Conservation (phyloP, 2,888 invertebrate genomes). For the Cantharis rustica region DNA sequence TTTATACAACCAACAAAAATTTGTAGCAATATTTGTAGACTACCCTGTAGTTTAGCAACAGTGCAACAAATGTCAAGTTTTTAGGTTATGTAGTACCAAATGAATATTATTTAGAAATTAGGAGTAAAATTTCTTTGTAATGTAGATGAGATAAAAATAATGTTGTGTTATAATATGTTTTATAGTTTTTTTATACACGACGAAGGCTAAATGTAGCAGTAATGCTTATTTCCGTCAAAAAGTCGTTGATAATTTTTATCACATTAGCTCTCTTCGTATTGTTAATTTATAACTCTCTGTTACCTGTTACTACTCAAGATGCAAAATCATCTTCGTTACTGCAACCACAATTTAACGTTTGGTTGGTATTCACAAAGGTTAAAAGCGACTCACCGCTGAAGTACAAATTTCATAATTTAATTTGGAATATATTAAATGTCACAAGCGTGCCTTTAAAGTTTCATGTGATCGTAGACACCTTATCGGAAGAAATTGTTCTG, state of each 20-base stretch:
- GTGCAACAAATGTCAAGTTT: background rate
- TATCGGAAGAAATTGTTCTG: conserved; percentile 61
- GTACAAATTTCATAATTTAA: conserved; percentile 59
- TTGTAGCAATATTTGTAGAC: background rate
- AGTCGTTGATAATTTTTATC: background rate
- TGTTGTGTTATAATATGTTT: background rate
- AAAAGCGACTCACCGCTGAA: conserved; percentile 58
- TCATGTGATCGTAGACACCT: conserved; percentile 66
- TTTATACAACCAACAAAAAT: background rate
- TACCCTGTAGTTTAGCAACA: background rate
- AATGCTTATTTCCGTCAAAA: background rate
- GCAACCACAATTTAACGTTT: conserved; percentile 55
- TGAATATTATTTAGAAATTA: too few species aligned
- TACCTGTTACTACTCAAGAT: background rate
- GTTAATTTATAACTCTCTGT: background rate
- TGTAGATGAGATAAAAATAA: background rate
- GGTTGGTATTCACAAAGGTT: conserved; percentile 66
- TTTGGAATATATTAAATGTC: conserved; percentile 58
- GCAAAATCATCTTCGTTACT: background rate
- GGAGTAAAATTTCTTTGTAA: background rate
- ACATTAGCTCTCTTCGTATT: conserved; percentile 2
- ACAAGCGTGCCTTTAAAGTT: conserved; percentile 61
- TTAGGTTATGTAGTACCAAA: background rate
- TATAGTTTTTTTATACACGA: background rate
- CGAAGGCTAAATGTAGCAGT: background rate